Evolutionary conservation across 2,113 vertebrate genomes (phyloP).

Genomic region (Rhegmatorhina hoffmannsi): DNA sequence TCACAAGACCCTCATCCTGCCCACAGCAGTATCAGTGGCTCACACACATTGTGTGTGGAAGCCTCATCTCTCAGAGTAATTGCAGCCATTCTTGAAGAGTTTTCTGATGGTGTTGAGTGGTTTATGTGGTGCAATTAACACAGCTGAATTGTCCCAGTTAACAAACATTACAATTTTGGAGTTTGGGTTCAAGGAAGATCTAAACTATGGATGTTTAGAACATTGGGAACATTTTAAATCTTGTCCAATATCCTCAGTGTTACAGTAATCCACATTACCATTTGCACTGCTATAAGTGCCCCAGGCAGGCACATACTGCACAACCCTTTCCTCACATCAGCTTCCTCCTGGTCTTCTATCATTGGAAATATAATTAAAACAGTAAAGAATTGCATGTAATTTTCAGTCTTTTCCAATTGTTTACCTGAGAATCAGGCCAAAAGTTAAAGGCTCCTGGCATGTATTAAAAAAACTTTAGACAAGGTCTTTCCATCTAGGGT

Average conservation of each 20-base stretch:
- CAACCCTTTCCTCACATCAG: not conserved
- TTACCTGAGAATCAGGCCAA: not conserved
- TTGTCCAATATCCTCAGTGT: not conserved
- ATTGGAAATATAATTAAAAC: not conserved
- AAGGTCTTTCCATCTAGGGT: not conserved
- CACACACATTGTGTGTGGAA: not conserved
- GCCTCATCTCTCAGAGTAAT: not conserved
- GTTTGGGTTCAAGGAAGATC: not conserved
- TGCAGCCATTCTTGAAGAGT: not conserved
- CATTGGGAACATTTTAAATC: not conserved
- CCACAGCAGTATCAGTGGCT: not conserved
- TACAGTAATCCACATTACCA: not conserved
- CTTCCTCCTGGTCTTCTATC: not conserved
- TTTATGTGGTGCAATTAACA: not conserved
- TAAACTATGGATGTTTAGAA: not conserved
- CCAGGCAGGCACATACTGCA: not conserved
- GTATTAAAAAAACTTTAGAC: not conserved
- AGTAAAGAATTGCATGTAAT: not conserved
- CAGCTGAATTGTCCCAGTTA: not conserved
- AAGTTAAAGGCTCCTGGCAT: not conserved
- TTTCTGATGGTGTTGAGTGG: not conserved
- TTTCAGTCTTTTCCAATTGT: not conserved
- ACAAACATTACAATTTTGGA: not conserved
- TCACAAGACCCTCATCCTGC: not conserved
- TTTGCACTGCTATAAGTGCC: accelerated